A percentile compares a stretch with the other conserved stretches of the same genome.
Evolutionary conservation across 1,140 invertebrate genomes (phyloP).

Genomic region (Helicoverpa armigera): DNA sequence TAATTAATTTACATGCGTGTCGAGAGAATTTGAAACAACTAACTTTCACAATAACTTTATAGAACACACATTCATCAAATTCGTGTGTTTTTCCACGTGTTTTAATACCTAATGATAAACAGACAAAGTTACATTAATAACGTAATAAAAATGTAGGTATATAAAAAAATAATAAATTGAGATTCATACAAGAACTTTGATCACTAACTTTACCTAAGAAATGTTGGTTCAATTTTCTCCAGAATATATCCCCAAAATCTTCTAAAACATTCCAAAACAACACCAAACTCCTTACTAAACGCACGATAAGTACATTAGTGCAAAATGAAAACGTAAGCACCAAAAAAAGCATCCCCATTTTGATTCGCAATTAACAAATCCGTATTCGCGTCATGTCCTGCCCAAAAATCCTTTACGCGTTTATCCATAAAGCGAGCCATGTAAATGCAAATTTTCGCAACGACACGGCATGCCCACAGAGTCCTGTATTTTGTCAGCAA

Average conservation of each 20-base stretch:
- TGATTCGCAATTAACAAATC: conserved; percentile 46
- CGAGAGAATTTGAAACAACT: not conserved
- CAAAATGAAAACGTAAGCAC: conserved; percentile 4
- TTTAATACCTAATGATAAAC: not conserved
- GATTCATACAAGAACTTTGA: no score
- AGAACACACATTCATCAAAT: not conserved
- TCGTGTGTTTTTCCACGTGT: not conserved
- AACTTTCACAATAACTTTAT: not conserved
- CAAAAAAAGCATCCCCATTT: conserved; percentile 13
- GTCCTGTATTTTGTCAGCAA: conserved; percentile 56
- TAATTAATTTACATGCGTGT: not conserved
- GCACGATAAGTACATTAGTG: no score
- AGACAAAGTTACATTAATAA: not conserved
- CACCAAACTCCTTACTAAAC: no score
- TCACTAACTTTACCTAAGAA: no score
- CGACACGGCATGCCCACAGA: conserved; percentile 33
- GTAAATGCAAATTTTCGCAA: conserved; percentile 50
- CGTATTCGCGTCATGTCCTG: conserved; percentile 21
- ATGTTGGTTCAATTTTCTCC: no score
- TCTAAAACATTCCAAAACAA: no score
- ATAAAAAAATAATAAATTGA: no score
- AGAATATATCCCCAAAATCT: no score
- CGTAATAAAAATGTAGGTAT: no score
- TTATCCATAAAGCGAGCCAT: conserved; percentile 44
- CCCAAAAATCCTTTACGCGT: conserved; percentile 44